Base-by-base conservation (phyloP, 1,140 invertebrate genomes). In the Stegodyphus dumicola region DNA sequence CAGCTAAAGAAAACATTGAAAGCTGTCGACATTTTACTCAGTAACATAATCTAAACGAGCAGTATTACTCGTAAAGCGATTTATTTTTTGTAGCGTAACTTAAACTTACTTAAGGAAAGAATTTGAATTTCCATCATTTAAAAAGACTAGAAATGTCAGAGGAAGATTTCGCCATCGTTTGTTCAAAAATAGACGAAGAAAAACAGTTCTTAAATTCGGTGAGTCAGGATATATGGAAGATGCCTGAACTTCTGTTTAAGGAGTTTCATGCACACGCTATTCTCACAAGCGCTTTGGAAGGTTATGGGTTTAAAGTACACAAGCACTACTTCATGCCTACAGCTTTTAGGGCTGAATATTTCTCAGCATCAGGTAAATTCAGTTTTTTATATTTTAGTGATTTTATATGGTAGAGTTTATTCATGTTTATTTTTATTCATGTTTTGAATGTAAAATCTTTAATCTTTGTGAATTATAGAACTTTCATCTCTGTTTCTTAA, bases 241-340 rank as follows among this genome's bases (percentile, higher is more conserved):
- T 89, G 54, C 90, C 90, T 1, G 90, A 91, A 83, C 79, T 91
- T 0, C 77, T 81, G 53, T 90, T 87, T 53, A 88, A 90, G n/a
- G 90, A 91, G 71, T 67, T 88, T n/a, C 87, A 89, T 81, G 90
- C 90, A 5, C 90, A 91, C 80, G 67, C 88, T 11, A 49, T 89
- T 7, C 74, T 91, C 1, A 90, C 90, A 5, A 80, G 88, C 13
- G 89, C 88, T 77, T 86, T 91, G 2, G 86, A 88, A 56, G 78
- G 87, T 56, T 53, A 86, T 52, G 89, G 89, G 0, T 91, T 91
- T 85, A n/a, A 77, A 9, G 90, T 91, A 6, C 86, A 88, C 51
- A 88, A 88, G 67, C 83, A 89, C 11, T 90, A 89, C 74, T 88
- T 87, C 10, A 74, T 90, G n/a, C 86, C 86, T 6, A 91, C 90